Evolutionary conservation across 2,113 vertebrate genomes (phyloP).

Genomic region (Aplodontia rufa): DNA sequence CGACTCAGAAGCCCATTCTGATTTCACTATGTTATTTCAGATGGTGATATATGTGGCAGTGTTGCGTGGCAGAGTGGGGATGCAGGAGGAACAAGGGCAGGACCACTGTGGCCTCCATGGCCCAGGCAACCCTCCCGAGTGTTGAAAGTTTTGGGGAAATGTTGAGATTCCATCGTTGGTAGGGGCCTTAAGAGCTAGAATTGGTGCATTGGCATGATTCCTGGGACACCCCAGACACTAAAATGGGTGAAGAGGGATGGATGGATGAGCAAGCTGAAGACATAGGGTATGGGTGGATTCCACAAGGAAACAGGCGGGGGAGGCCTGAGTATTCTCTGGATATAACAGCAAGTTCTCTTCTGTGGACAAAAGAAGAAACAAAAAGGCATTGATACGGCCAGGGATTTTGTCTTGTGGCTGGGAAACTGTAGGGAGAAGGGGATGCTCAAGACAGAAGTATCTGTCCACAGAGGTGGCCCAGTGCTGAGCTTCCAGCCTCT

Average conservation of each 20-base stretch:
- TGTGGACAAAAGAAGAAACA: background rate
- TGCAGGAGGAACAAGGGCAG: background rate
- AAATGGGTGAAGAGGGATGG: background rate
- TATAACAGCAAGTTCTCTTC: background rate
- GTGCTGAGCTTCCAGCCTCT: background rate
- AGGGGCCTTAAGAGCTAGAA: background rate
- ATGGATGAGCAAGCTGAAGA: background rate
- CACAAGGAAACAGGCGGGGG: background rate
- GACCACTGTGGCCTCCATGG: background rate
- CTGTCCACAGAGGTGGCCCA: background rate
- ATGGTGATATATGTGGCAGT: background rate
- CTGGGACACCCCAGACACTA: background rate
- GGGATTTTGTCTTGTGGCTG: background rate
- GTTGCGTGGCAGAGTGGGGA: background rate
- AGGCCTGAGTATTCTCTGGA: background rate
- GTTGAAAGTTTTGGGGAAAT: background rate
- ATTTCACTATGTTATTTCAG: background rate
- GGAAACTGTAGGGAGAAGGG: background rate
- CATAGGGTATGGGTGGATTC: background rate
- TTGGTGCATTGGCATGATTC: background rate
- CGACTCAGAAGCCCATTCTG: background rate
- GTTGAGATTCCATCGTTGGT: background rate
- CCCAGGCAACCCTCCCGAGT: background rate
- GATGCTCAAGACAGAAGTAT: background rate
- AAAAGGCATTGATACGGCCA: background rate